Evolutionary conservation across 1,140 invertebrate species (phyloP), one percentile per base, ranked within the genome.

Genomic region (Ceratoteleas bidentatus): DNA sequence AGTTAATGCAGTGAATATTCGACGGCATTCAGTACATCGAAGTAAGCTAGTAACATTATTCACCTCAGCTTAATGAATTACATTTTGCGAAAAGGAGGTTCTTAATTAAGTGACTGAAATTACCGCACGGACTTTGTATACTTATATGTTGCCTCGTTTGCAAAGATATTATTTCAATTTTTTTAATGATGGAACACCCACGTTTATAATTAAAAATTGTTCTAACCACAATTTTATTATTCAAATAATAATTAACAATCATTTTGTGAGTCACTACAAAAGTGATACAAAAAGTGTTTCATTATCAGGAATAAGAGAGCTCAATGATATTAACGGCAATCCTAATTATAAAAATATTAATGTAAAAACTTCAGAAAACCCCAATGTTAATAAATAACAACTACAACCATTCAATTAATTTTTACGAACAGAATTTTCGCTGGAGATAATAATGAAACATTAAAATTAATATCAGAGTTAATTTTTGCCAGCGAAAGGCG

Each of bases 361-460:
- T 24, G 1, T 2, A 24, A 24, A 4, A 24, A 24, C 24, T 24
- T 1, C 4, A 24, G 24, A 24, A 24, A 24, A 4, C 13, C 43
- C 13, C 33, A 9, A 45, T 47, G 32, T 60, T 66, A 32, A 60
- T 66, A 75, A 60, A 60, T 60, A 60, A 36, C 43, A 36, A 53
- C 52, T 65, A 47, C 54, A 60, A 6, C 14, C 36, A 38, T 60
- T 60, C 60, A 60, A 75, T 66, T 75, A 60, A 60, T 75, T 75
- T 73, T 60, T 47, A 75, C 60, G n/a, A 60, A 66, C 54, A 38
- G 15, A 66, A 66, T 75, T 60, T 33, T n/a, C 52, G 62, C 62
- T 47, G 7, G 34, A 74, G 53, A 57, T 74, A 74, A 74, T 65
- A 74, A 74, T 64, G 60, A 73, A 73, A 57, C 60, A 57, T 64